These are phyloP conservation scores for Leucophenga montana DNA, from an alignment of 2,888 invertebrate genomes.

Conservation along the genomic window DNA sequence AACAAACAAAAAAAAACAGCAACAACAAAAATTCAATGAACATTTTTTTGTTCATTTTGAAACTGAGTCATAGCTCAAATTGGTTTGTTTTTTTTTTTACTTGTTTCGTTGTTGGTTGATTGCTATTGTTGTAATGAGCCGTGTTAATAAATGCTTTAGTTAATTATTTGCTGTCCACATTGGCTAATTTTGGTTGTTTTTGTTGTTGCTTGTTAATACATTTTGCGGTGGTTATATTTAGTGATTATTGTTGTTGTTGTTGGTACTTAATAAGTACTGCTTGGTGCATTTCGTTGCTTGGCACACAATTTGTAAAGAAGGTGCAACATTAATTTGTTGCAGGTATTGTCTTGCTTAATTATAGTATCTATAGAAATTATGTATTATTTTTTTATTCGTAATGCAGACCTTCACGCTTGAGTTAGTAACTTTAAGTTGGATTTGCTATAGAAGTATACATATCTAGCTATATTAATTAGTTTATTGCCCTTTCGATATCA, in stretches of 20 bases:
- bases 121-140: constrained; percentile 14
- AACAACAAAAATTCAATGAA: no score
- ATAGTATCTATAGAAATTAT: no score
- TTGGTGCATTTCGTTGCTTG: not conserved
- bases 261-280: not conserved
- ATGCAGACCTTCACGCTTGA: no score
- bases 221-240: not conserved
- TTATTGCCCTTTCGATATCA: no score
- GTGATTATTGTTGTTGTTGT: not conserved
- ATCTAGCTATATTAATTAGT: no score
- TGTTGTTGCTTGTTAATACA: not conserved
- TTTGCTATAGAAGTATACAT: no score
- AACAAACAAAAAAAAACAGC: no score
- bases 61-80: not conserved
- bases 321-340: no score
- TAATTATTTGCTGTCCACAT: constrained; percentile 9
- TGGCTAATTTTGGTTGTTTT: constrained; percentile 9
- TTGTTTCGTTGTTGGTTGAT: constrained; percentile 1
- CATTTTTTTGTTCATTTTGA: not conserved
- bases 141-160: not conserved
- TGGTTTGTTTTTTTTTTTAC: not conserved
- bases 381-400: no score
- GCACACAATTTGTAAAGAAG: no score
- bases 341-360: no score
- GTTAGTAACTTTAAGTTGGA: no score